Conservation (phyloP, 1,140 invertebrate species). For the Pogonomyrmex barbatus region DNA sequence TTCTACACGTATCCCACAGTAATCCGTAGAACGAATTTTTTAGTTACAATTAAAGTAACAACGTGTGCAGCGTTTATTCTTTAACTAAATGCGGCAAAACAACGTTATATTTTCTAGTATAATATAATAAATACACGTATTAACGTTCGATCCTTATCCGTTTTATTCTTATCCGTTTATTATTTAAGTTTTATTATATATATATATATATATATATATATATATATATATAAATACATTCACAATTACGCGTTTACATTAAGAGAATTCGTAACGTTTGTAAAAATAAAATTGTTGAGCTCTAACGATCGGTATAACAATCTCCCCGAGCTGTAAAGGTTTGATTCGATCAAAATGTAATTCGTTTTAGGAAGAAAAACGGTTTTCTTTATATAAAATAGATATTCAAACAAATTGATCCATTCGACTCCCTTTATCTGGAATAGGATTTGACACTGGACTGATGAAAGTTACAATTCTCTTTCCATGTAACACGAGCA, state of each 20-base stretch:
- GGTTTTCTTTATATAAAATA: constrained; percentile 1
- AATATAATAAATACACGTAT: not conserved
- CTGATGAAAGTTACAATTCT: constrained; percentile 44
- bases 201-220: no score
- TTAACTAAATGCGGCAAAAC: constrained; percentile 16
- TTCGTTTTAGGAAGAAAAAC: not conserved
- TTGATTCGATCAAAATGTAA: constrained; percentile 31
- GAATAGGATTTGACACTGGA: constrained; percentile 40
- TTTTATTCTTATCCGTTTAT: no score
- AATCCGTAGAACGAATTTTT: constrained; percentile 28
- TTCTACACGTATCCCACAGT: constrained; percentile 23
- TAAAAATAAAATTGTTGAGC: not conserved
- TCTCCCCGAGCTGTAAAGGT: not conserved
- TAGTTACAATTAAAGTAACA: constrained; percentile 38
- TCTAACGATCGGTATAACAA: constrained; percentile 2
- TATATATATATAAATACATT: no score
- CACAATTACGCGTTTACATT: not conserved
- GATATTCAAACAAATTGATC: constrained; percentile 40
- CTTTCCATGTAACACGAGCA: constrained; percentile 2
- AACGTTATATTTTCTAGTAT: not conserved
- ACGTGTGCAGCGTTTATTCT: constrained; percentile 17
- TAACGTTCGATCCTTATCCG: not conserved
- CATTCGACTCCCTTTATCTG: constrained; percentile 20
- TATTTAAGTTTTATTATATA: no score
- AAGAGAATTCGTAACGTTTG: not conserved